Evolutionary conservation across 2,113 vertebrate genomes (phyloP).

Genomic region (Calyptommatus sinebrachiatus): DNA sequence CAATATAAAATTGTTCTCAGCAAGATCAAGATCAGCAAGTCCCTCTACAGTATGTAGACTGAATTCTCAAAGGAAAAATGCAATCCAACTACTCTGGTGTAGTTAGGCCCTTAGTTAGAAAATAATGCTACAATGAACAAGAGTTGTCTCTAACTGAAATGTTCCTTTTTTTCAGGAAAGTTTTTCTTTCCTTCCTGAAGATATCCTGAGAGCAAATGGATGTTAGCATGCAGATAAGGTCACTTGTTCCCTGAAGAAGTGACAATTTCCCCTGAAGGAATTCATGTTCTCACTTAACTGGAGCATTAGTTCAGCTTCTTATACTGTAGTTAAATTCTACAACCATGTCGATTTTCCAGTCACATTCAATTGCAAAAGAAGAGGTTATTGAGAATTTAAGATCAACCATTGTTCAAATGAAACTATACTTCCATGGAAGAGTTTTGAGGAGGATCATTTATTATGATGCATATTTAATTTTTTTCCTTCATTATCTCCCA

Average conservation of each 20-base stretch:
- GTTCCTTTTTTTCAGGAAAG: conserved; percentile 57
- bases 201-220: conserved; percentile 54
- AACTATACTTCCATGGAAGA: neutral
- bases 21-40: too few species aligned
- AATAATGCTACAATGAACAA: conserved; percentile 9
- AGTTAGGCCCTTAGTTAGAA: neutral
- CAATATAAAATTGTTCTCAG: too few species aligned
- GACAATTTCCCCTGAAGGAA: conserved; percentile 51
- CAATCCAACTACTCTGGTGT: too few species aligned
- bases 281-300: conserved; percentile 49
- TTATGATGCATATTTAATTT: neutral
- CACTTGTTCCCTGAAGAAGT: conserved; percentile 58
- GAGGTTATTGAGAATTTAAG: neutral
- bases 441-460: neutral
- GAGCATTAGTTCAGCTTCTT: conserved; percentile 50
- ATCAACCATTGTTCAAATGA: neutral
- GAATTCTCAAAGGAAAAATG: too few species aligned
- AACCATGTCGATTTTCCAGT: conserved; percentile 18
- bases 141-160: conserved; percentile 50
- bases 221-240: conserved; percentile 65
- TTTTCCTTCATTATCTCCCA: too few species aligned
- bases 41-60: too few species aligned
- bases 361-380: neutral
- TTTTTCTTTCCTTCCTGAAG: conserved; percentile 36
- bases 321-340: conserved; percentile 49